phyloP scores from a whole-genome alignment of 2,888 invertebrate genomes.

The Amiota mariae region DNA sequence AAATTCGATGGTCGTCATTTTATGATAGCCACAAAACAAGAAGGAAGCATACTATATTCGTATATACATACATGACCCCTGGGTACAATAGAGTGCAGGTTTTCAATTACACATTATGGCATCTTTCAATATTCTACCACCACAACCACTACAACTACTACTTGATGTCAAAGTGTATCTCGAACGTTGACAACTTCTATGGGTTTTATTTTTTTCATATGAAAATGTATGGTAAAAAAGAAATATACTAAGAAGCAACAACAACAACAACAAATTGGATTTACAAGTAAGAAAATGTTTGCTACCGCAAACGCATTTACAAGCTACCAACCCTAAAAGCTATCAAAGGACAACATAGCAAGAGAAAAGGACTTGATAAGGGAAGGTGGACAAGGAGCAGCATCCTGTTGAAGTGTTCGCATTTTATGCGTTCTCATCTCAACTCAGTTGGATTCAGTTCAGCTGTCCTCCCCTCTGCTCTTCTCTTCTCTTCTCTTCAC shows the following conservation, averaged over 20 bases:
- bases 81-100: constrained; percentile 70
- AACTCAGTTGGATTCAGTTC: constrained; percentile 38
- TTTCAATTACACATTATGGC: constrained; percentile 73
- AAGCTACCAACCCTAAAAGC: neutral
- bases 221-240: neutral
- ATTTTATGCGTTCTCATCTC: constrained; percentile 30
- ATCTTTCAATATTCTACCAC: constrained; percentile 28
- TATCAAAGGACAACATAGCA: too few relatives aligned
- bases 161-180: neutral
- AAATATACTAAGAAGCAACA: constrained; percentile 7
- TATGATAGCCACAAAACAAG: constrained; percentile 45
- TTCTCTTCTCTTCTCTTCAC: constrained; percentile 28
- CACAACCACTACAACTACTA: neutral
- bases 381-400: neutral
- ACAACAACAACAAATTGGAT: constrained; percentile 65
- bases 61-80: constrained; percentile 47
- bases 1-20: constrained; percentile 1
- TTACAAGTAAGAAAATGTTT: constrained; percentile 60
- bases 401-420: constrained; percentile 31
- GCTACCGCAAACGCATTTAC: constrained; percentile 23
- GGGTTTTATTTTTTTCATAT: constrained; percentile 1
- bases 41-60: constrained; percentile 20
- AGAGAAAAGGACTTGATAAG: too few relatives aligned
- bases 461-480: too few relatives aligned
- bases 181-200: constrained; percentile 23